These are phyloP conservation scores for Micropterix aruncella DNA, from an alignment of 2,888 invertebrate species.

Conservation along the genomic window DNA sequence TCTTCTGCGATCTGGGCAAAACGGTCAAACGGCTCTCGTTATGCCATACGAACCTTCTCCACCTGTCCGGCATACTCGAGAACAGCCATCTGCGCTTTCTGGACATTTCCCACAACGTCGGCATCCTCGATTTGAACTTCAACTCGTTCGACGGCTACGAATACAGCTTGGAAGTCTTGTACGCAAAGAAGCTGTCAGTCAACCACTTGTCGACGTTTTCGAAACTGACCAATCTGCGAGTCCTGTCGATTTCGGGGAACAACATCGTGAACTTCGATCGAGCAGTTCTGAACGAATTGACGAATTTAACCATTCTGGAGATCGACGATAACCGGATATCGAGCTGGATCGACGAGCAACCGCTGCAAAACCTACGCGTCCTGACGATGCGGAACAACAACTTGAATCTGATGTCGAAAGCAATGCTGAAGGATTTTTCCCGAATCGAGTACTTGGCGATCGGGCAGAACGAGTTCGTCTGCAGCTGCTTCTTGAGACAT, in stretches of 20 bases:
- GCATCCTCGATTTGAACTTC: slow-evolving; percentile 18
- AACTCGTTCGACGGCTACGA: slow-evolving; percentile 27
- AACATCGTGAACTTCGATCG: slow-evolving; percentile 26
- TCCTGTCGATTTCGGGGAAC: slow-evolving; percentile 35
- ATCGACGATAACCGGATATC: slow-evolving; percentile 37
- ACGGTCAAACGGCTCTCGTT: slow-evolving; percentile 24
- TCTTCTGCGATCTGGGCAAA: slow-evolving; percentile 18
- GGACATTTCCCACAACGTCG: slow-evolving; percentile 41
- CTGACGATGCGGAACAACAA: slow-evolving; percentile 37
- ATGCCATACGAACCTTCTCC: slow-evolving; percentile 29
- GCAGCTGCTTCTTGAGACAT: slow-evolving; percentile 40
- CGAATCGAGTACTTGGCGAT: slow-evolving; percentile 32
- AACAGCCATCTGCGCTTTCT: slow-evolving; percentile 28
- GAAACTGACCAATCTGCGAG: slow-evolving; percentile 24
- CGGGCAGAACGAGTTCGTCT: slow-evolving; percentile 42
- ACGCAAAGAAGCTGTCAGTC: slow-evolving; percentile 28
- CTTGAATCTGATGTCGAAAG: slow-evolving; percentile 36
- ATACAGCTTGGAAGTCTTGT: slow-evolving; percentile 26
- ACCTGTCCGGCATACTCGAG: slow-evolving; percentile 24
- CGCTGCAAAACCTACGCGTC: slow-evolving; percentile 24
- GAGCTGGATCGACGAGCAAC: slow-evolving; percentile 32
- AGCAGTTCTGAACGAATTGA: slow-evolving; percentile 20
- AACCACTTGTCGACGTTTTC: slow-evolving; percentile 22
- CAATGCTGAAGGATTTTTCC: slow-evolving; percentile 40
- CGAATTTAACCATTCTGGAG: slow-evolving; percentile 30